Conservation (phyloP, 2,797 vertebrate genomes). For the Leptatherina wallacei region DNA sequence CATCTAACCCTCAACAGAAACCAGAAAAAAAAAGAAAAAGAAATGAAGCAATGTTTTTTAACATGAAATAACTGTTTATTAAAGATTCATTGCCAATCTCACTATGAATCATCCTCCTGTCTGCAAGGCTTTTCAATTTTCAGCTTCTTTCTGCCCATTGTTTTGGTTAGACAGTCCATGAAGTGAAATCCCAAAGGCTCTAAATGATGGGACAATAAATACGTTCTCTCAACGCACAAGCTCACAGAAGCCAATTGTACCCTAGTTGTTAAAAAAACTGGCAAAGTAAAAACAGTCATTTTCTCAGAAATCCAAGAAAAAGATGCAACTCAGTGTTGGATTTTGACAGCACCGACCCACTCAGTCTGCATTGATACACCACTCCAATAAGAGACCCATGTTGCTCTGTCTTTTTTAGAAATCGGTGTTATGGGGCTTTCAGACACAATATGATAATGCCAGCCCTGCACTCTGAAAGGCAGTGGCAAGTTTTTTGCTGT, state of each 20-base stretch:
- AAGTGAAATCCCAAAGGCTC: constrained; percentile 1
- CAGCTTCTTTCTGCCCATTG: constrained; percentile 10
- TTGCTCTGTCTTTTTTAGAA: constrained; percentile 1
- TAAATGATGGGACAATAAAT: constrained; percentile 20
- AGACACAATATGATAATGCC: neutral
- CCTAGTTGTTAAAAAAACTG: constrained; percentile 15
- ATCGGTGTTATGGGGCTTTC: neutral
- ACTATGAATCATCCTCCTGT: constrained; percentile 1
- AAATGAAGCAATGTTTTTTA: neutral
- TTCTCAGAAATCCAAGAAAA: constrained; percentile 8
- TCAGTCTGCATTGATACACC: neutral
- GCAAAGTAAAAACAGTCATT: constrained; percentile 17
- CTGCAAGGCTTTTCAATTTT: constrained; percentile 15
- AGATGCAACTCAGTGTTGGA: neutral
- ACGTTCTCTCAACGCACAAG: constrained; percentile 14
- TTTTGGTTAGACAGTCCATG: constrained; percentile 27
- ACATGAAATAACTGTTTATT: neutral
- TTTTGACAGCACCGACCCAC: neutral
- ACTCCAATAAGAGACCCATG: neutral
- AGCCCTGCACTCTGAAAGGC: neutral
- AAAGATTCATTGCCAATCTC: neutral
- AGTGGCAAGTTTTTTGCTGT: neutral
- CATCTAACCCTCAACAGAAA: neutral
- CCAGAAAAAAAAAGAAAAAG: neutral
- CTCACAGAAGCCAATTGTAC: constrained; percentile 11